These are phyloP conservation scores for Toxotes lorentzi DNA, from an alignment of 2,797 vertebrate species.

Conservation along the genomic window DNA sequence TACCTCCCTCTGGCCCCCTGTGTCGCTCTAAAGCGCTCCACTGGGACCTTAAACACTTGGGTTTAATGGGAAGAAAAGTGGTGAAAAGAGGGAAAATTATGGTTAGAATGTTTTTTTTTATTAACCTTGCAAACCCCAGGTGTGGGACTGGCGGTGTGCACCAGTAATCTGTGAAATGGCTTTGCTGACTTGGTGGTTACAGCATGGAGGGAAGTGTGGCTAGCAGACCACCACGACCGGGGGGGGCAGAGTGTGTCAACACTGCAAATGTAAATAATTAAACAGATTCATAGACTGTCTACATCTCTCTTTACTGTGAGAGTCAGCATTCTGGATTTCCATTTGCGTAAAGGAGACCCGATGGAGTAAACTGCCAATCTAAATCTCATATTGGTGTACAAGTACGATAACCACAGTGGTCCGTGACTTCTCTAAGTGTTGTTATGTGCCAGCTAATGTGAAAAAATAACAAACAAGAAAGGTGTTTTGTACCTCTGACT, in stretches of 20 bases:
- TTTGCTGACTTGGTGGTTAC: conserved; percentile 81
- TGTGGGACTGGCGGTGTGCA: conserved; percentile 82
- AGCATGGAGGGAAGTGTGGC: conserved; percentile 73
- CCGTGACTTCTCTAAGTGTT: conserved; percentile 19
- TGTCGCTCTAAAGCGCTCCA: conserved; percentile 82
- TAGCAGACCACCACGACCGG: conserved; percentile 58
- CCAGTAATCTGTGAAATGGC: conserved; percentile 93
- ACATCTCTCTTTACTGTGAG: conserved; percentile 52
- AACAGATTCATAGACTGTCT: conserved; percentile 80
- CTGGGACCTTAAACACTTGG: conserved; percentile 81
- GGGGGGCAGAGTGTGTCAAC: conserved; percentile 59
- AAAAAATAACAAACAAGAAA: background rate
- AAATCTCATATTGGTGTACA: conserved; percentile 17
- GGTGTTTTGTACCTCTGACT: conserved; percentile 89
- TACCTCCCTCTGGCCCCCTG: conserved; percentile 56
- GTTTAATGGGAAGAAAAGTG: conserved; percentile 85
- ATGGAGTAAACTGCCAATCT: conserved; percentile 33
- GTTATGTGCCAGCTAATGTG: conserved; percentile 16
- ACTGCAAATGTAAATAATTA: conserved; percentile 83
- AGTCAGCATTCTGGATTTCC: conserved; percentile 53
- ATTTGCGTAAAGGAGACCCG: conserved; percentile 49
- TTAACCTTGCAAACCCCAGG: conserved; percentile 89
- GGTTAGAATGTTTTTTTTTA: conserved; percentile 87
- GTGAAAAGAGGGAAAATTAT: conserved; percentile 84
- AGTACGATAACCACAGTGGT: conserved; percentile 13